Evolutionary conservation across 1,140 invertebrate genomes (phyloP).

Genomic region (Brachionus paranguensis): DNA sequence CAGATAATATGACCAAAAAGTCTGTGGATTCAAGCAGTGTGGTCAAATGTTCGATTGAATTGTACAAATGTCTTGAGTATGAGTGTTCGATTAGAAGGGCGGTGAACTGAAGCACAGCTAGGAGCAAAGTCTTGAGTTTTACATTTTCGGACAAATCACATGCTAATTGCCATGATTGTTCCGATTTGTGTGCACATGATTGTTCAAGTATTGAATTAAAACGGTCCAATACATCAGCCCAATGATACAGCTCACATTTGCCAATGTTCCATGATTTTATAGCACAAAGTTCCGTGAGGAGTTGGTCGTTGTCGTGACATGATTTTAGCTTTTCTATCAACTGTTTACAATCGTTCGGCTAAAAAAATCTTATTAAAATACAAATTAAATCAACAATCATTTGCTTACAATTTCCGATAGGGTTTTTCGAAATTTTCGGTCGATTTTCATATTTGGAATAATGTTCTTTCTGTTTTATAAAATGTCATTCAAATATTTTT

Average conservation of each 20-base stretch:
- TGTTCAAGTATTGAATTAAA: constrained; percentile 75
- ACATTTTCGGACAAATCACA: constrained; percentile 67
- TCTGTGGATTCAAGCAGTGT: constrained; percentile 75
- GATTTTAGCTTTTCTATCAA: constrained; percentile 71
- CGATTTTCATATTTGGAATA: constrained; percentile 69
- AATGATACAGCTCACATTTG: constrained; percentile 82
- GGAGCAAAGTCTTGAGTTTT: constrained; percentile 69
- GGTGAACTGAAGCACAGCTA: constrained; percentile 75
- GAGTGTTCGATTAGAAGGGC: constrained; percentile 81
- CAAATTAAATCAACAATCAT: not conserved
- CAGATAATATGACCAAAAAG: constrained; percentile 77
- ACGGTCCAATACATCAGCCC: constrained; percentile 77
- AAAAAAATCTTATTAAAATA: not conserved
- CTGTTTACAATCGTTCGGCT: constrained; percentile 73
- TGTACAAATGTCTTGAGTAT: constrained; percentile 80
- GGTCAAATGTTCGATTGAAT: constrained; percentile 80
- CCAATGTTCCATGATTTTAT: constrained; percentile 80
- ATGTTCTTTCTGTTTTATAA: not conserved
- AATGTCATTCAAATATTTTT: not conserved
- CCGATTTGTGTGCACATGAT: constrained; percentile 63
- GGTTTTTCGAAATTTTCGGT: constrained; percentile 77
- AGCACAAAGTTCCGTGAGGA: constrained; percentile 67
- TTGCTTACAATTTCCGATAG: constrained; percentile 73
- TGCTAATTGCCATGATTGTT: constrained; percentile 66
- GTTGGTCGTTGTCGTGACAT: constrained; percentile 61